phyloP scores from a whole-genome alignment of 30 jellyfish, hydroid and myxozoan genomes.

The Nemopilema nomurai region DNA sequence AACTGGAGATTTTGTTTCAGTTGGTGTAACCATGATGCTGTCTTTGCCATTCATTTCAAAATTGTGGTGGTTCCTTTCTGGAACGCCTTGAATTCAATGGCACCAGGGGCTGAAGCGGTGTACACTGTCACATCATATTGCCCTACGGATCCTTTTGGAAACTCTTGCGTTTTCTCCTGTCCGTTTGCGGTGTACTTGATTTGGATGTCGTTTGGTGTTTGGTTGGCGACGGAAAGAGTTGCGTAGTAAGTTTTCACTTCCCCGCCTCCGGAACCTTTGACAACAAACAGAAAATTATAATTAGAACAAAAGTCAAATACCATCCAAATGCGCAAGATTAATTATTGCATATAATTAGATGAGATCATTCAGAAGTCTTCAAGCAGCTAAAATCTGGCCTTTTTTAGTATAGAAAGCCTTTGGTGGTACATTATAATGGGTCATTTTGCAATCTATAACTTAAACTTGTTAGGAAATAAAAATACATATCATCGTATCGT shows the following conservation, averaged over 20 bases:
- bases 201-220: conserved; percentile 44
- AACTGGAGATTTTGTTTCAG: conserved; percentile 16
- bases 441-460: too few relatives aligned
- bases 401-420: too few relatives aligned
- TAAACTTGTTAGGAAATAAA: too few relatives aligned
- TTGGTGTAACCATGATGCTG: conserved; percentile 30
- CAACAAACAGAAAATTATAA: too few relatives aligned
- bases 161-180: conserved; percentile 46
- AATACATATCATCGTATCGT: too few relatives aligned
- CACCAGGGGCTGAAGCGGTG: conserved; percentile 12
- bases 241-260: conserved; percentile 62
- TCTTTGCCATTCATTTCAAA: conserved; percentile 40
- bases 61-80: conserved; percentile 32
- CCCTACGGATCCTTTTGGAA: conserved; percentile 67
- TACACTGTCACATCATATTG: conserved; percentile 12
- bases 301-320: too few relatives aligned
- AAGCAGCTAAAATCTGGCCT: too few relatives aligned
- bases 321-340: too few relatives aligned
- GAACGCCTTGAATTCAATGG: conserved; percentile 43
- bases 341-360: too few relatives aligned
- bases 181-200: conserved; percentile 31
- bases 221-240: conserved; percentile 71
- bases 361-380: too few relatives aligned
- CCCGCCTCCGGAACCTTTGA: conserved; percentile 29
- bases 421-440: too few relatives aligned